phyloP scores from a whole-genome alignment of 2,888 invertebrate species.

The Drosophila atripex region DNA sequence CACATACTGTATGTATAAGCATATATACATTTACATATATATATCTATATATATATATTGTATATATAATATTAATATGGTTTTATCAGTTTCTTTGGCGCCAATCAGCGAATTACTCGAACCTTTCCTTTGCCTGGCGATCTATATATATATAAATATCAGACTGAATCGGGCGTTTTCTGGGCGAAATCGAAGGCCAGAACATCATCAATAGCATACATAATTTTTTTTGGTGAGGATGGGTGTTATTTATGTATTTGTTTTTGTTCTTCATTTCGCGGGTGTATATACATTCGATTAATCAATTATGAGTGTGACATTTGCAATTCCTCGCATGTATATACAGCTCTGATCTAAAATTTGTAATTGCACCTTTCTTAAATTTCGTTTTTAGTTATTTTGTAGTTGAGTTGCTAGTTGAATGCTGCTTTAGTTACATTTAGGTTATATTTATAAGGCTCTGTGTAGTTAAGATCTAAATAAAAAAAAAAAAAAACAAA shows the following conservation, averaged over 20 bases:
- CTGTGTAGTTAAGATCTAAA: conserved; percentile 49
- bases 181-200: conserved; percentile 19
- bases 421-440: conserved; percentile 37
- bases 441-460: conserved; percentile 70
- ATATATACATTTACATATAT: conserved; percentile 44
- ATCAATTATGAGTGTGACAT: background rate
- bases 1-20: conserved; percentile 27
- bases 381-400: conserved; percentile 20
- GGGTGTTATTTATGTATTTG: background rate
- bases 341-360: conserved; percentile 66
- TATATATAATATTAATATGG: conserved; percentile 53
- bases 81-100: conserved; percentile 21
- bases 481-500: too few species aligned
- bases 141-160: conserved; percentile 23
- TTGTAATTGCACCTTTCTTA: conserved; percentile 66
- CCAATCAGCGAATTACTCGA: conserved; percentile 1
- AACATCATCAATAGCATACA: conserved; percentile 9
- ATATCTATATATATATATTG: conserved; percentile 1
- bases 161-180: conserved; percentile 31
- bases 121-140: conserved; percentile 2
- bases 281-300: conserved; percentile 31
- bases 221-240: conserved; percentile 9
- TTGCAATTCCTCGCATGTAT: conserved; percentile 59
- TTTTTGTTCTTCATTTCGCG: conserved; percentile 8
- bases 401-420: conserved; percentile 31